Evolutionary conservation across 2,888 invertebrate genomes (phyloP), one percentile per base, ranked within the genome.

Genomic region (Anthoptus insignis): DNA sequence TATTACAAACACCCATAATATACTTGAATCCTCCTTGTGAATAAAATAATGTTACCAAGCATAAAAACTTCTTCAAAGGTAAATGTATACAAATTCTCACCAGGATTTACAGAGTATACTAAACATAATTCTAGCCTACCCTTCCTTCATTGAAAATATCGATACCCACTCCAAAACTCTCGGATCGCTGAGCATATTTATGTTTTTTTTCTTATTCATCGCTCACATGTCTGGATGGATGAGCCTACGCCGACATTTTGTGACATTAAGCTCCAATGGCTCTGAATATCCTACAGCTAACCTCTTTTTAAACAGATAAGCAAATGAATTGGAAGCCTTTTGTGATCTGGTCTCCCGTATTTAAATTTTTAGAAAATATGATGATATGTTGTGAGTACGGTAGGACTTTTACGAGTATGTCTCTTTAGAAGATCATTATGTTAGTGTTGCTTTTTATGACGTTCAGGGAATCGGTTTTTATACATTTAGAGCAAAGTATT

Each of bases 251-350:
- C 84, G 81, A 76, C 79, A 88, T 89, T 91, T 87, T 87, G 89
- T 89, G 89, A 91, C 89, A 89, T 91, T 87, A 88, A 85, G 91
- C 92, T 88, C 81, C 88, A 88, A 87, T 91, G 91, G 85, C 79
- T 89, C 83, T 90, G 86, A 92, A 92, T 91, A 87, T 86, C 81
- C 82, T 80, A 81, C 79, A 81, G 81, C 75, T 75, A 78, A 79
- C 81, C 73, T 85, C 84, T 87, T 89, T 88, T 88, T 87, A 89
- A 88, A 89, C 81, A 89, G 91, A 91, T 91, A 91, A 90, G 87
- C 87, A 89, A 91, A 91, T 91, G 91, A 92, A 89, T 91, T 91
- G 92, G 91, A 91, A 91, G 83, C 75, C 82, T 79, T 87, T 91
- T 88, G 82, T 81, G 83, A 84, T 76, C 76, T 78, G 64, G 59